These are phyloP conservation scores for Drosophila tani DNA, from an alignment of 1,140 invertebrate genomes.

Conservation along the genomic window DNA sequence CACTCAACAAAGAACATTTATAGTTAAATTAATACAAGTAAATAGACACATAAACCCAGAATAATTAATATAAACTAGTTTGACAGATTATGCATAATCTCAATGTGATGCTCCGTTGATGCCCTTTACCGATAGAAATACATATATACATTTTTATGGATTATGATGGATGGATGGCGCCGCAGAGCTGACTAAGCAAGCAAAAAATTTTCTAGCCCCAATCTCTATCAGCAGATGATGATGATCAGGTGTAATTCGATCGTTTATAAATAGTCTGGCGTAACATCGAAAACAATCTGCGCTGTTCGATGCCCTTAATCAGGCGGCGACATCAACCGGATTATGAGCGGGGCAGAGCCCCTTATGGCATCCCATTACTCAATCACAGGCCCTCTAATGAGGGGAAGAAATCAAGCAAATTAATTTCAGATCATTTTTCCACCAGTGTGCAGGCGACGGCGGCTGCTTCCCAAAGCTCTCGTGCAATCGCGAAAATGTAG, in stretches of 20 bases:
- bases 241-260: slow-evolving; percentile 43
- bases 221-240: slow-evolving; percentile 9
- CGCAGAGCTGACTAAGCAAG: slow-evolving; percentile 21
- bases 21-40: not conserved
- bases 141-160: not conserved
- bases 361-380: slow-evolving; percentile 19
- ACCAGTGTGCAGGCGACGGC: slow-evolving; percentile 23
- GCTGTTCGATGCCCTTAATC: slow-evolving; percentile 38
- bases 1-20: not conserved
- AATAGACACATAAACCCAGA: slow-evolving; percentile 5
- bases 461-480: slow-evolving; percentile 13
- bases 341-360: slow-evolving; percentile 15
- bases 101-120: slow-evolving; percentile 26
- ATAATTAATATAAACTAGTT: slow-evolving; percentile 30
- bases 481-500: slow-evolving; percentile 67
- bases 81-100: slow-evolving; percentile 15
- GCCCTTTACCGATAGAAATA: slow-evolving; percentile 28
- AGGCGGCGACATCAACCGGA: slow-evolving; percentile 41
- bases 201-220: slow-evolving; percentile 35
- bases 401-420: slow-evolving; percentile 9
- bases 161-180: slow-evolving; percentile 24
- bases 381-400: slow-evolving; percentile 17
- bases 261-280: slow-evolving; percentile 48
- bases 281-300: slow-evolving; percentile 41
- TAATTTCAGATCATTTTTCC: slow-evolving; percentile 11